These are phyloP conservation scores for Goniozus legneri DNA, from an alignment of 1,140 invertebrate genomes.

Conservation along the genomic window DNA sequence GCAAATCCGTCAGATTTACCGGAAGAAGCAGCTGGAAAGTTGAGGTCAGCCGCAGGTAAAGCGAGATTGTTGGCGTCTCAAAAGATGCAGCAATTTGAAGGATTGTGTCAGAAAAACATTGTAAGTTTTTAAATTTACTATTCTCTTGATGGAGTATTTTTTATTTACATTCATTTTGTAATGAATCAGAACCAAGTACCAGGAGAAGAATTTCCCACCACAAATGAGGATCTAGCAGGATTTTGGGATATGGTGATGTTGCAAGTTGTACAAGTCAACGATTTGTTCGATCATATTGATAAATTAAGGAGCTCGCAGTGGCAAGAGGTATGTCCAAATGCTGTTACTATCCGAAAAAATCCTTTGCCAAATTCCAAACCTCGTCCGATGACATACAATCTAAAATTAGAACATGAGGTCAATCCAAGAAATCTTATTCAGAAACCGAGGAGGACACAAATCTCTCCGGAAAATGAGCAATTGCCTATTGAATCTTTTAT, in stretches of 20 bases:
- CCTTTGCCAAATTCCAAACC: too few relatives aligned
- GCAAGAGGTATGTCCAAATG: constrained; percentile 55
- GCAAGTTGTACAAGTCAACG: constrained; percentile 79
- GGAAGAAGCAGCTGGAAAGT: constrained; percentile 77
- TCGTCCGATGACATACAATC: neutral
- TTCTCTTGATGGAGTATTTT: constrained; percentile 1
- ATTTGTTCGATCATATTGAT: constrained; percentile 75
- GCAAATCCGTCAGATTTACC: constrained; percentile 48
- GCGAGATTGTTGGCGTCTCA: constrained; percentile 82
- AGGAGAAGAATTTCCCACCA: constrained; percentile 83
- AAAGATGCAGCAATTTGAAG: constrained; percentile 94
- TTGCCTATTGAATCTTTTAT: too few relatives aligned
- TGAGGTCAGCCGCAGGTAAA: constrained; percentile 87
- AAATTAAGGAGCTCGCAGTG: constrained; percentile 68
- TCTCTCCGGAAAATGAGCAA: too few relatives aligned
- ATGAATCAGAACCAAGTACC: constrained; percentile 60
- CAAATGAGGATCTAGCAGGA: constrained; percentile 83
- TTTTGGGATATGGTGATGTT: constrained; percentile 97
- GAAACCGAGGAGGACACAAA: neutral
- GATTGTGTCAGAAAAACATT: constrained; percentile 77
- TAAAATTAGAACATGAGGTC: constrained; percentile 3
- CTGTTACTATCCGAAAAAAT: too few relatives aligned
- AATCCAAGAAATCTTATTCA: constrained; percentile 5
- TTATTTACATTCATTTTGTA: constrained; percentile 5
- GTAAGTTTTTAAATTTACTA: constrained; percentile 56